These are phyloP conservation scores for Propithecus deckenii DNA, from an alignment of 2,797 vertebrate genomes.

Conservation along the genomic window DNA sequence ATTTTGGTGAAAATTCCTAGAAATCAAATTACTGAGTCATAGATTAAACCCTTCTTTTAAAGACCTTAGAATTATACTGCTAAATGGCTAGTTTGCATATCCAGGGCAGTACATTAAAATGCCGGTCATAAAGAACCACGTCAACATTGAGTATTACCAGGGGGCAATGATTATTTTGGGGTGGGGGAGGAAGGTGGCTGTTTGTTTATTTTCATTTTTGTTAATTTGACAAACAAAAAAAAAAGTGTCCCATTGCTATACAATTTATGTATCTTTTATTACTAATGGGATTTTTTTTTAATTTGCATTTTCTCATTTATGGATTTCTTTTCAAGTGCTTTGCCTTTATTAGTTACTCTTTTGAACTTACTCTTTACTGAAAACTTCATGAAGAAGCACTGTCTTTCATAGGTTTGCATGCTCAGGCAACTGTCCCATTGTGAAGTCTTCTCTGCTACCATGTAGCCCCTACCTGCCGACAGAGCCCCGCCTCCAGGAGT, in stretches of 20 bases:
- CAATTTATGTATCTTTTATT: not conserved
- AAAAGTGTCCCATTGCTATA: not conserved
- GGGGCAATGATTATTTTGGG: not conserved
- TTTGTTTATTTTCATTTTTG: not conserved
- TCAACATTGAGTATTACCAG: not conserved
- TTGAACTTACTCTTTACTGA: not conserved
- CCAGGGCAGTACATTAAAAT: not conserved
- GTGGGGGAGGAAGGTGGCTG: not conserved
- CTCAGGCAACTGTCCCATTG: not conserved
- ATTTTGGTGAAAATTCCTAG: not conserved
- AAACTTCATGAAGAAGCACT: not conserved
- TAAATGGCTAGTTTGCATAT: not conserved
- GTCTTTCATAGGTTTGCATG: not conserved
- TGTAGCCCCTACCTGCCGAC: not conserved
- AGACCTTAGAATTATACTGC: not conserved
- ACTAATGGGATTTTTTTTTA: not conserved
- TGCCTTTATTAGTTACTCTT: not conserved
- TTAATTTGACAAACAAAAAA: not conserved
- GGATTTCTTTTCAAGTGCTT: not conserved
- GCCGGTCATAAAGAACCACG: not conserved
- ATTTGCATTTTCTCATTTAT: not conserved
- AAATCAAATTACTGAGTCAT: not conserved
- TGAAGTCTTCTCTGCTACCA: not conserved
- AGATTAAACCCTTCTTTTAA: not conserved
- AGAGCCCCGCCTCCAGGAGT: too few relatives aligned